Evolutionary conservation across 2,888 invertebrate genomes (phyloP).

Genomic region (Drosophila yooni): DNA sequence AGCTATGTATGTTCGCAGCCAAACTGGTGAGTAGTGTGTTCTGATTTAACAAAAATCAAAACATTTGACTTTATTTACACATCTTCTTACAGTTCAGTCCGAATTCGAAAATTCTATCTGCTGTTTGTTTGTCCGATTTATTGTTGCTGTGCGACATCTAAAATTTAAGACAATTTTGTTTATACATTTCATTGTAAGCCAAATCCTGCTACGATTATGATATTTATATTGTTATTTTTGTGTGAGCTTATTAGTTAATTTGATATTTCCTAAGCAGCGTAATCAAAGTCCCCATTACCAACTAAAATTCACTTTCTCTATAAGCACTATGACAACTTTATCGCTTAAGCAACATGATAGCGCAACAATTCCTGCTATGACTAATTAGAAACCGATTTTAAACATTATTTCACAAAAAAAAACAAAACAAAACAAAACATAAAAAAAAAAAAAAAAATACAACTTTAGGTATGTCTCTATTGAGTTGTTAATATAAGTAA

Average conservation of each 20-base stretch:
- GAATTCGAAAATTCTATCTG: conserved; percentile 60
- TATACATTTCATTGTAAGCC: conserved; percentile 60
- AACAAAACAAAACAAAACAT: not conserved
- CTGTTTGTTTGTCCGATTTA: conserved; percentile 76
- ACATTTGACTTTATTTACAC: conserved; percentile 22
- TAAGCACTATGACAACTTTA: conserved; percentile 49
- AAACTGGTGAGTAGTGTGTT: conserved; percentile 66
- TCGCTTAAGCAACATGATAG: conserved; percentile 35
- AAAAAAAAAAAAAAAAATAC: conserved; percentile 1
- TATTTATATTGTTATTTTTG: conserved; percentile 59
- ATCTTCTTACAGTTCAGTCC: conserved; percentile 70
- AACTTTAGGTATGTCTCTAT: conserved; percentile 35
- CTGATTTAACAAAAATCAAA: conserved; percentile 4
- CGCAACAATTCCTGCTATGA: conserved; percentile 31
- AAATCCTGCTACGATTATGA: conserved; percentile 53
- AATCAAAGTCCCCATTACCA: conserved; percentile 28
- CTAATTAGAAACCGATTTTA: conserved; percentile 53
- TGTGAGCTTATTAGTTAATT: conserved; percentile 44
- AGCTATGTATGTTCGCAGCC: conserved; percentile 56
- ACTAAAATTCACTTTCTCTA: conserved; percentile 19
- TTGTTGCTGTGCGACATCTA: conserved; percentile 74
- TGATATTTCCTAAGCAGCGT: conserved; percentile 26
- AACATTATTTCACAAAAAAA: conserved; percentile 26
- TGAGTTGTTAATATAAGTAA: conserved; percentile 34
- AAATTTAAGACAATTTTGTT: conserved; percentile 64